Conservation (phyloP, 2,888 invertebrate species). For the Eupithecia dodoneata region DNA sequence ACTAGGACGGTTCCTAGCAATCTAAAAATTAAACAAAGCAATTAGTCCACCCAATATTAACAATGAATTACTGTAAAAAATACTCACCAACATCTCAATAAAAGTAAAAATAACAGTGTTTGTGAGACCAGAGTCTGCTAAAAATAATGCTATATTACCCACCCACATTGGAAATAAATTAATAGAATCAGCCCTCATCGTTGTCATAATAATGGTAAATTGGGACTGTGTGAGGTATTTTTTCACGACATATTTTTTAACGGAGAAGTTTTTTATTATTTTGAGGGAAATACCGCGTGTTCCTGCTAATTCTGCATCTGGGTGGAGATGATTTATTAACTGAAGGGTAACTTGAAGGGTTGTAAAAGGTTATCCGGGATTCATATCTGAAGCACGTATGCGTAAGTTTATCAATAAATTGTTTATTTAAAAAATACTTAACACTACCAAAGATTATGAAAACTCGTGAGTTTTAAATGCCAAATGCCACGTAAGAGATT, state of each 20-base stretch:
- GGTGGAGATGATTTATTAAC: conserved; percentile 70
- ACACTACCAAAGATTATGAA: too few species aligned
- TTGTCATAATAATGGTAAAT: conserved; percentile 79
- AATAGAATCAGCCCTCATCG: conserved; percentile 81
- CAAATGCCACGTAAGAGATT: too few species aligned
- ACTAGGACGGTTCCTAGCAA: too few species aligned
- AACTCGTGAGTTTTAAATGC: too few species aligned
- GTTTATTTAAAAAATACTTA: background rate
- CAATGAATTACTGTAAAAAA: conserved; percentile 43
- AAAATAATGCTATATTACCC: conserved; percentile 81
- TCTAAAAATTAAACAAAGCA: conserved; percentile 15
- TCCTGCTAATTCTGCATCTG: conserved; percentile 73
- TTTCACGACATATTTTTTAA: conserved; percentile 70
- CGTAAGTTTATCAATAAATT: background rate
- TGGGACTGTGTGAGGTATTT: conserved; percentile 82
- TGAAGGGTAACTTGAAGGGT: conserved; percentile 62
- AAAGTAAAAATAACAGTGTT: conserved; percentile 75
- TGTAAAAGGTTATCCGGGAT: conserved; percentile 20
- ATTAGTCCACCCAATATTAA: conserved; percentile 3
- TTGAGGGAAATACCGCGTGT: conserved; percentile 62
- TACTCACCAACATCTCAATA: conserved; percentile 65
- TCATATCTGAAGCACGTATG: conserved; percentile 14
- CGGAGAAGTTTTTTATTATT: conserved; percentile 45
- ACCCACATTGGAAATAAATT: conserved; percentile 84
- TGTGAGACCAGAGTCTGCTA: conserved; percentile 59